Evolutionary conservation across 2,888 invertebrate genomes (phyloP).

Genomic region (Gortyna flavago): DNA sequence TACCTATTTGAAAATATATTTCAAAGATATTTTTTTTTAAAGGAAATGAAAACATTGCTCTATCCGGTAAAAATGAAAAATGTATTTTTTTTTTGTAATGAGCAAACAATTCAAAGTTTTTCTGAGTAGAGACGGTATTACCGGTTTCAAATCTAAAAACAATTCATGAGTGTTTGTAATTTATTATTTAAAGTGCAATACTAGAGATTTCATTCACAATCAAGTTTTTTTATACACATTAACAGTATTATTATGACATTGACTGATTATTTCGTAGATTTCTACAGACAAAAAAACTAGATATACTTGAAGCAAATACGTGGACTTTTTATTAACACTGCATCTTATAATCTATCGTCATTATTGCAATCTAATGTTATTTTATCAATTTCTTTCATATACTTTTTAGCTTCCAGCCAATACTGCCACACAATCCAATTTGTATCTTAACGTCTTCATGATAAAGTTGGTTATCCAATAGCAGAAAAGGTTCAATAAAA

Average conservation of each 20-base stretch:
- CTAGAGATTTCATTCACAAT: not conserved
- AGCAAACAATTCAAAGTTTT: not conserved
- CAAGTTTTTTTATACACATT: constrained; percentile 6
- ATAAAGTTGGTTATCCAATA: constrained; percentile 66
- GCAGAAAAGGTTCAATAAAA: constrained; percentile 55
- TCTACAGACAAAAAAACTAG: constrained; percentile 20
- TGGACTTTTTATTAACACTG: constrained; percentile 71
- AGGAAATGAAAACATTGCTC: too few relatives aligned
- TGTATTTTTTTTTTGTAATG: not conserved
- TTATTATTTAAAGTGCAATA: constrained; percentile 22
- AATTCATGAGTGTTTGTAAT: not conserved
- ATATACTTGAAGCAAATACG: constrained; percentile 58
- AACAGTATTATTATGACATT: constrained; percentile 44
- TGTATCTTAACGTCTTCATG: constrained; percentile 29
- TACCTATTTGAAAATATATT: too few relatives aligned
- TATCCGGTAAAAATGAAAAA: not conserved
- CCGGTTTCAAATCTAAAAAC: constrained; percentile 8
- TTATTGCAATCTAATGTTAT: constrained; percentile 82
- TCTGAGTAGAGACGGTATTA: not conserved
- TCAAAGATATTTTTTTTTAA: too few relatives aligned
- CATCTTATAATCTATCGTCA: constrained; percentile 65
- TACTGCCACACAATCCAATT: constrained; percentile 48
- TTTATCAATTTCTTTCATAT: constrained; percentile 82
- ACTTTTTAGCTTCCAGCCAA: constrained; percentile 80
- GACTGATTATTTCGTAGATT: constrained; percentile 54